These are phyloP conservation scores for Ormyrus labotus DNA, from an alignment of 2,888 invertebrate species.

Conservation along the genomic window DNA sequence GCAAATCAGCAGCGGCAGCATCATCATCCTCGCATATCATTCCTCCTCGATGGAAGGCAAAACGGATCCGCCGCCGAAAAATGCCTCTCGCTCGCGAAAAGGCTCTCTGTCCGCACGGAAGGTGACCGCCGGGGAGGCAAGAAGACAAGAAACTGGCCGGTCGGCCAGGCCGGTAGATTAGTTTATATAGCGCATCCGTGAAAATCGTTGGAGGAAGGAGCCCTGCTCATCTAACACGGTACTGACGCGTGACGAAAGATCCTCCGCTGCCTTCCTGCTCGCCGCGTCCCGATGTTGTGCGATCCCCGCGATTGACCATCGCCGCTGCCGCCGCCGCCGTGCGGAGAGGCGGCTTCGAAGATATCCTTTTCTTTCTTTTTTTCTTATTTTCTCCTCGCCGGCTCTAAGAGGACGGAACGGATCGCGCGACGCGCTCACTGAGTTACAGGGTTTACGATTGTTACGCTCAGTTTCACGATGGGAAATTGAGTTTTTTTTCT, in stretches of 20 bases:
- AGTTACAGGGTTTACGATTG: not conserved
- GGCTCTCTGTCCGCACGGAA: not conserved
- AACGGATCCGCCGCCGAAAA: not conserved
- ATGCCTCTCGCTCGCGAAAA: not conserved
- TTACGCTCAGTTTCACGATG: not conserved
- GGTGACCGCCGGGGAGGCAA: not conserved
- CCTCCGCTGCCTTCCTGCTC: conserved; percentile 62
- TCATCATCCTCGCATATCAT: conserved; percentile 64
- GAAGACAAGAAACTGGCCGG: conserved; percentile 66
- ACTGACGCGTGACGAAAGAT: conserved; percentile 73
- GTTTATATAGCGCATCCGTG: conserved; percentile 60
- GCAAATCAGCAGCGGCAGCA: conserved; percentile 58
- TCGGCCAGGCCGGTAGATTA: conserved; percentile 55
- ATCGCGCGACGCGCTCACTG: not conserved
- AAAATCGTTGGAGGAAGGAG: conserved; percentile 64
- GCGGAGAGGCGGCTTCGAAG: no score
- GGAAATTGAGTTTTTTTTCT: not conserved
- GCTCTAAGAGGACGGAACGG: not conserved
- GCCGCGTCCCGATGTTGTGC: conserved; percentile 8
- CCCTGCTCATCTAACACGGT: conserved; percentile 69
- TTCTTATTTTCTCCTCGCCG: not conserved
- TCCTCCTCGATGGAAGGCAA: not conserved
- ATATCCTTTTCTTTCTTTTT: not conserved
- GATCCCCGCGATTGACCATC: conserved; percentile 31
- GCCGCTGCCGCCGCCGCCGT: not conserved